Evolutionary conservation across 92 coral and sea anemone species (phyloP).

Genomic region (Montipora capitata): DNA sequence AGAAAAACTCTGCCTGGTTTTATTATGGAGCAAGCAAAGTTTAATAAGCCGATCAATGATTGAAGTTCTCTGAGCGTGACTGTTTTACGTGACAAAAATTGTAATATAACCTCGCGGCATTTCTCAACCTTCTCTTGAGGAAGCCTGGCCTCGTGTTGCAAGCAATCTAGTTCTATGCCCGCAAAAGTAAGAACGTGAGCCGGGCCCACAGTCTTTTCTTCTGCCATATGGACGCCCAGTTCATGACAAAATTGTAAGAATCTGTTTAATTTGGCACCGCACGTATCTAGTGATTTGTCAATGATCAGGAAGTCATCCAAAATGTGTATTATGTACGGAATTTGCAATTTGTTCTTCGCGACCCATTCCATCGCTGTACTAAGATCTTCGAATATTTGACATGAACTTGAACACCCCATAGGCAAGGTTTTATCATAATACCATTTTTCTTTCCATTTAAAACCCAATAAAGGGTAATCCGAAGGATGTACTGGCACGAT

Average conservation of each 20-base stretch:
- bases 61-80: slow-evolving; percentile 60
- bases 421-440: slow-evolving; percentile 20
- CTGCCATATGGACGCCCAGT: slow-evolving; percentile 58
- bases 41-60: slow-evolving; percentile 47
- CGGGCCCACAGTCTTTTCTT: slow-evolving; percentile 58
- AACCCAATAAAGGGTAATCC: slow-evolving; percentile 57
- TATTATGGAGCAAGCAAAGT: slow-evolving; percentile 59
- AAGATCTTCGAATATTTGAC: slow-evolving; percentile 56
- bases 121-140: slow-evolving; percentile 57
- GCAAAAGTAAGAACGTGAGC: slow-evolving; percentile 32
- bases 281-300: slow-evolving; percentile 1
- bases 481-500: slow-evolving; percentile 58
- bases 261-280: not conserved
- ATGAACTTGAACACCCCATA: slow-evolving; percentile 14
- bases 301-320: slow-evolving; percentile 71
- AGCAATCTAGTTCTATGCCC: slow-evolving; percentile 59
- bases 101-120: not conserved
- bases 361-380: slow-evolving; percentile 71
- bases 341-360: slow-evolving; percentile 41
- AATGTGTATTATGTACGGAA: slow-evolving; percentile 36
- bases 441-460: slow-evolving; percentile 54
- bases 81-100: slow-evolving; percentile 16
- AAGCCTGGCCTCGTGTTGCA: slow-evolving; percentile 37
- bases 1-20: slow-evolving; percentile 63
- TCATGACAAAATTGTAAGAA: slow-evolving; percentile 39